phyloP scores from a whole-genome alignment of 2,113 vertebrate species.

The Actenoides lindsayi region DNA sequence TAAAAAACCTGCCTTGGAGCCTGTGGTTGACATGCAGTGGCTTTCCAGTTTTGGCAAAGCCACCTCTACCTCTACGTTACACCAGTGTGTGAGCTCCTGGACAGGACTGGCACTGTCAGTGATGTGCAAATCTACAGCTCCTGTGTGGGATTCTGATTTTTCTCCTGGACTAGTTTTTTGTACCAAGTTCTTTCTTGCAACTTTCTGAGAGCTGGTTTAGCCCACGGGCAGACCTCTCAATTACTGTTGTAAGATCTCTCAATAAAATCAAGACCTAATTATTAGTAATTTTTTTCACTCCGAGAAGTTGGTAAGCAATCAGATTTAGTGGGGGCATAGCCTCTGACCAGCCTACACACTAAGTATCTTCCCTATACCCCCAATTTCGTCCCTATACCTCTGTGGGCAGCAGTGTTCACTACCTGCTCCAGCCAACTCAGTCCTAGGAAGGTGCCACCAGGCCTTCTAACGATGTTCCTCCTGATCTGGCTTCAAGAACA shows the following conservation, averaged over 20 bases:
- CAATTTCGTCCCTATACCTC: not conserved
- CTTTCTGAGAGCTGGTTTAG: not conserved
- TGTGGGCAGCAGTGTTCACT: not conserved
- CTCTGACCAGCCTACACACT: not conserved
- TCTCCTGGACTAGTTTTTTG: not conserved
- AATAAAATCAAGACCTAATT: not conserved
- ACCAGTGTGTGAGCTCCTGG: not conserved
- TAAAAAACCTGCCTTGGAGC: not conserved
- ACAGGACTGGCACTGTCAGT: not conserved
- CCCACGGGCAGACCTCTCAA: constrained; percentile 7
- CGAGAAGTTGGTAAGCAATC: not conserved
- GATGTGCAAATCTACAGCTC: not conserved
- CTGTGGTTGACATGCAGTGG: not conserved
- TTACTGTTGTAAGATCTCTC: not conserved
- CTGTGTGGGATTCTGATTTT: not conserved
- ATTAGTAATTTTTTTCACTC: not conserved
- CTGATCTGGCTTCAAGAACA: not conserved
- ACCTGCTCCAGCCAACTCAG: not conserved
- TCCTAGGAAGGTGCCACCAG: not conserved
- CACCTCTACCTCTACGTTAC: not conserved
- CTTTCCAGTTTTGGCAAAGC: not conserved
- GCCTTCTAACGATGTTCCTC: not conserved
- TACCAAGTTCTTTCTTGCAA: not conserved
- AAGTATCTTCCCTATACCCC: not conserved
- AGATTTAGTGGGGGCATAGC: not conserved